These are phyloP conservation scores for Noctilio leporinus DNA, from an alignment of 2,113 vertebrate genomes.

Conservation along the genomic window DNA sequence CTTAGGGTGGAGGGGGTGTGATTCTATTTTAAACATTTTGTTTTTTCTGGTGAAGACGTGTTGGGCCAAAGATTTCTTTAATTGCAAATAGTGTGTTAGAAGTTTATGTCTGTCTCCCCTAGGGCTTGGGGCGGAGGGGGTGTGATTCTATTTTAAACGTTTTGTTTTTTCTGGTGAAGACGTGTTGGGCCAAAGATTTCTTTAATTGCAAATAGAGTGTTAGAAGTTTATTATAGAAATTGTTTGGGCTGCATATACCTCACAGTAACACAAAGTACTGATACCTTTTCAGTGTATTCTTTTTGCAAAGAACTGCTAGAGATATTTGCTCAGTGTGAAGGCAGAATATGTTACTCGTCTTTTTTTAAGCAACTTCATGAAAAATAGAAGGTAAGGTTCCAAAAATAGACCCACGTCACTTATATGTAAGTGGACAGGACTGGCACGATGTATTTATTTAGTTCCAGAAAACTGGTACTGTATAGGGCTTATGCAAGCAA, in stretches of 20 bases:
- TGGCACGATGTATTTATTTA: neutral
- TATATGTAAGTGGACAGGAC: neutral
- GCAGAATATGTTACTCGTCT: conserved; percentile 2
- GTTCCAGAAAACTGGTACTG: neutral
- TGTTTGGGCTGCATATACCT: neutral
- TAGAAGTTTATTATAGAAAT: conserved; percentile 44
- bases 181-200: neutral
- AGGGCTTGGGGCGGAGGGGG: too few relatives aligned
- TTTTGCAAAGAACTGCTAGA: conserved; percentile 39
- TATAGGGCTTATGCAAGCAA: neutral
- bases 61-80: conserved; percentile 10
- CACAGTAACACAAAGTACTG: conserved; percentile 24
- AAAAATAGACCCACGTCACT: conserved; percentile 1
- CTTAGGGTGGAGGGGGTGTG: too few relatives aligned
- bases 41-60: neutral
- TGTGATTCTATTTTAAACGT: conserved; percentile 6
- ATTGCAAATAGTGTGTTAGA: neutral
- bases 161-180: conserved; percentile 3
- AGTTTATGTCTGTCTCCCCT: too few relatives aligned
- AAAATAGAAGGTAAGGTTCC: neutral
- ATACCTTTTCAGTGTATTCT: conserved; percentile 17
- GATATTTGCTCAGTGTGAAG: conserved; percentile 17
- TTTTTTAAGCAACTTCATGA: conserved; percentile 31
- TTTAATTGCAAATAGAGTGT: conserved; percentile 23
- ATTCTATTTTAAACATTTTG: conserved; percentile 32